These are phyloP conservation scores for Rhimphoctona megacephalus DNA, from an alignment of 2,888 invertebrate species.

Conservation along the genomic window DNA sequence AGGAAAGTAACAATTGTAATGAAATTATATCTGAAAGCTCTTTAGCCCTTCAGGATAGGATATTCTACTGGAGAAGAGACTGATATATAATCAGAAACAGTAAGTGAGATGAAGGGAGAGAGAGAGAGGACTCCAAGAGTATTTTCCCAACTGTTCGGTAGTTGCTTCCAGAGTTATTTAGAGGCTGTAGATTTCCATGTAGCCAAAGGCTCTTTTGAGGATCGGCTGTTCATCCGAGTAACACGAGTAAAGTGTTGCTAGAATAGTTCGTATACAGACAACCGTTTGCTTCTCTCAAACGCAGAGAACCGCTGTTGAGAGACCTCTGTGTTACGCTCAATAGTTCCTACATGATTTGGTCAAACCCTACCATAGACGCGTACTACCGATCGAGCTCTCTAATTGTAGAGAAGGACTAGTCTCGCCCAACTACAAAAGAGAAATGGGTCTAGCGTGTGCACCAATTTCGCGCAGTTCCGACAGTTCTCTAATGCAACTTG, in stretches of 20 bases:
- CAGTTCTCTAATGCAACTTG: conserved; percentile 13
- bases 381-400: conserved; percentile 45
- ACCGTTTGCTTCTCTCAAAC: conserved; percentile 40
- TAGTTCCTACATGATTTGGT: conserved; percentile 50
- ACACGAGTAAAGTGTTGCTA: conserved; percentile 56
- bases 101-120: not conserved
- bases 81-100: conserved; percentile 3
- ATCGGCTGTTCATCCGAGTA: conserved; percentile 44
- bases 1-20: not conserved
- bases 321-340: conserved; percentile 10
- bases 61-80: not conserved
- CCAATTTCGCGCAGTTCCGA: conserved; percentile 35
- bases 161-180: conserved; percentile 59
- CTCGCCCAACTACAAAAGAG: conserved; percentile 26
- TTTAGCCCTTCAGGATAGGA: not conserved
- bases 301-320: not conserved
- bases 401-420: conserved; percentile 57
- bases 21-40: not conserved
- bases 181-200: conserved; percentile 50
- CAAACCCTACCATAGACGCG: conserved; percentile 13
- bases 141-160: conserved; percentile 48
- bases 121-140: conserved; percentile 8
- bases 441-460: conserved; percentile 25
- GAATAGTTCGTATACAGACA: conserved; percentile 25
- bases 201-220: conserved; percentile 56